phyloP scores from a whole-genome alignment of 2,888 invertebrate species.

The Ormia ochracea region DNA sequence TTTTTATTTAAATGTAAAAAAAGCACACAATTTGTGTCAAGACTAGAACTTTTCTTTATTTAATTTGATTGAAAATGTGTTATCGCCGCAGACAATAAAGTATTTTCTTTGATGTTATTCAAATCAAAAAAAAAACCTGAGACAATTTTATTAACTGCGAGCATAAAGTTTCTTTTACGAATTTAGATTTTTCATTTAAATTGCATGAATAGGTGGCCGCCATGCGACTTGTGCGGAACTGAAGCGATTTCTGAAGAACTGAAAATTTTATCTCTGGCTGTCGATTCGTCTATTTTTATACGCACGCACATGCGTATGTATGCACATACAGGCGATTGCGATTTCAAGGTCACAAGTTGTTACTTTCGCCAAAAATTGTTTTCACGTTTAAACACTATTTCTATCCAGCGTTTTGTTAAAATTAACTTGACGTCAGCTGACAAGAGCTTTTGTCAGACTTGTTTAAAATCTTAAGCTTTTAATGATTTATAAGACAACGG shows the following conservation, averaged over 20 bases:
- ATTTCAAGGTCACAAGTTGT: background rate
- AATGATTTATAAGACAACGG: background rate
- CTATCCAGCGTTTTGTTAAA: background rate
- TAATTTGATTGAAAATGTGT: constrained; percentile 8
- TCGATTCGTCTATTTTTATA: background rate
- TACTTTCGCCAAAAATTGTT: background rate
- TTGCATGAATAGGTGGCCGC: background rate
- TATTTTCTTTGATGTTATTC: constrained; percentile 7
- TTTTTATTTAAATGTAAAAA: background rate
- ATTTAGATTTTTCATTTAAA: background rate
- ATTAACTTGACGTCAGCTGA: background rate
- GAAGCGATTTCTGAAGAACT: background rate
- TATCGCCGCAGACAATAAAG: background rate
- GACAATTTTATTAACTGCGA: background rate
- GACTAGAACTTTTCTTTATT: constrained; percentile 12
- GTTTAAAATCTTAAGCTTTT: too few species aligned
- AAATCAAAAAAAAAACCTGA: background rate
- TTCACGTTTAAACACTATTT: background rate
- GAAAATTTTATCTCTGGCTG: background rate
- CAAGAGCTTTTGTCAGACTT: background rate
- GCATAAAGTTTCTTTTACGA: background rate
- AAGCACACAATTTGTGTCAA: constrained; percentile 41
- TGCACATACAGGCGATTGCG: background rate
- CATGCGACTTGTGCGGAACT: background rate
- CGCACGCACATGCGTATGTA: background rate